Base-by-base conservation (phyloP, 2,888 invertebrate genomes). In the Macrophya annulata region DNA sequence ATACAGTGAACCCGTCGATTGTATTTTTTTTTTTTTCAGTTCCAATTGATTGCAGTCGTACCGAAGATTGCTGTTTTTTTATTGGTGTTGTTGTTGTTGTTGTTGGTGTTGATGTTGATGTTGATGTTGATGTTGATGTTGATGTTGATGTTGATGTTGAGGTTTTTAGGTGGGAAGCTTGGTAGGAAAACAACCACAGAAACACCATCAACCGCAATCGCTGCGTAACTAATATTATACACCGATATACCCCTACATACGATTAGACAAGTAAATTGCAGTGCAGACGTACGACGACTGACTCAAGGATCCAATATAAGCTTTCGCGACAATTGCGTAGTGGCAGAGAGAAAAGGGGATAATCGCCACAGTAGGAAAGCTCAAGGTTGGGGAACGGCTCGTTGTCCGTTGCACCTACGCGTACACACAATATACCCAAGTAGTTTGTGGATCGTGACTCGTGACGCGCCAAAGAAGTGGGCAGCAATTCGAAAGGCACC, bases 391-490 rank as follows among this genome's bases (percentile, higher is more conserved):
- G 17, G 37, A 71, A 45, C 74, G 25, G 45, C 74, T 43, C 43
- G 45, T 74, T 25, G 25, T 74, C 48, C 71, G 74, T 15, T 45
- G 48, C 74, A 74, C 74, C 43, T 74, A 48, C 48, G 76, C 48
- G 25, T 21, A 55, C n/a, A n/a, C n/a, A n/a, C n/a, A 55, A 17
- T 2, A 51, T 55, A 55, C 8, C 15, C 1, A 51, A 3, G 25
- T 43, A 40, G 72, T 40, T 72, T 40, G 72, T 76, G 17, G 76
- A 48, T 76, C 48, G 48, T 76, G 76, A 37, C 25, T 48, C 76
- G 76, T 76, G 76, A 76, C 45, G 76, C 31, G 21, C 45, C 21
- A 48, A 76, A 48, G 45, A n/a, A 76, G 76, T 76, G 76, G 76
- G 76, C 12, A 76, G 76, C 15, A 76, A 76, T 76, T 76, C 31